These are phyloP conservation scores for Okapia johnstoni DNA, from an alignment of 2,113 vertebrate species.

Conservation along the genomic window DNA sequence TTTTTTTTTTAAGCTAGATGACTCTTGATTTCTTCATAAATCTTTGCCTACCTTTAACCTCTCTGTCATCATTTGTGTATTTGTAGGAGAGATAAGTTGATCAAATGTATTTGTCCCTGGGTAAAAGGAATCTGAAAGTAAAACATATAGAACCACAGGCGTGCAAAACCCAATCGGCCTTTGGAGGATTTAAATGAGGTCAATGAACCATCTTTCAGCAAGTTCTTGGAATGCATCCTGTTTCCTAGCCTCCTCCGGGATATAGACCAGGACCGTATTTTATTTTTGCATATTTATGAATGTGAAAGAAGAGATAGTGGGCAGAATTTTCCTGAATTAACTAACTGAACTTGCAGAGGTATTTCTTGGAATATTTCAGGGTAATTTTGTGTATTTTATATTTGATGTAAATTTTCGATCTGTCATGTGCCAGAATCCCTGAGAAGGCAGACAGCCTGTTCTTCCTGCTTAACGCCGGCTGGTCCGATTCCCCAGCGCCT, in stretches of 20 bases:
- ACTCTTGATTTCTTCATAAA: slow-evolving; percentile 43
- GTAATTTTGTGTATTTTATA: slow-evolving; percentile 63
- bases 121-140: slow-evolving; percentile 53
- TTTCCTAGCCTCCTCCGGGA: not conserved
- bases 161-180: slow-evolving; percentile 48
- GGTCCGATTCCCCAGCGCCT: not conserved
- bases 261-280: not conserved
- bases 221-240: slow-evolving; percentile 68
- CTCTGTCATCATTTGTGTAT: slow-evolving; percentile 10
- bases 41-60: not conserved
- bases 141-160: slow-evolving; percentile 33
- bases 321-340: slow-evolving; percentile 43
- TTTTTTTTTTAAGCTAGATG: not conserved
- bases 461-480: not conserved
- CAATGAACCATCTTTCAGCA: slow-evolving; percentile 65
- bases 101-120: slow-evolving; percentile 23
- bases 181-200: slow-evolving; percentile 74
- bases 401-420: slow-evolving; percentile 56
- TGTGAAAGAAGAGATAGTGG: not conserved
- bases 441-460: slow-evolving; percentile 42
- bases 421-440: slow-evolving; percentile 61
- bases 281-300: slow-evolving; percentile 21
- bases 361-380: not conserved
- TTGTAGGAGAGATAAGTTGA: slow-evolving; percentile 51
- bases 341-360: slow-evolving; percentile 57